These are phyloP conservation scores for Xiphophorus birchmanni DNA, from an alignment of 2,797 vertebrate species.

Conservation along the genomic window DNA sequence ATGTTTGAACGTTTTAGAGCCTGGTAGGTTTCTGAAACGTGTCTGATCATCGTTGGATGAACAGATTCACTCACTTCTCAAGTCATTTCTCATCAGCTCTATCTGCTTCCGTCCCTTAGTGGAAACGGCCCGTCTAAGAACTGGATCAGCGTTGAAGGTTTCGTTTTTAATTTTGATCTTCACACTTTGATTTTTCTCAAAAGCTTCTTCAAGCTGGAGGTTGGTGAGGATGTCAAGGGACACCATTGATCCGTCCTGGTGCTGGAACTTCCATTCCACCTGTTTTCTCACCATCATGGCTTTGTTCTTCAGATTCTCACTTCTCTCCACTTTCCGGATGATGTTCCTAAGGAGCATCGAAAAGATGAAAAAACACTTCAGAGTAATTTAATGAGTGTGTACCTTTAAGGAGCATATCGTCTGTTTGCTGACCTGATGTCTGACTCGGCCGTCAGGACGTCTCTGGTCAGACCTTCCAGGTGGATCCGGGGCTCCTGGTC, in stretches of 20 bases:
- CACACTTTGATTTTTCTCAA: background rate
- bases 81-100: constrained; percentile 59
- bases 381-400: rapidly evolving
- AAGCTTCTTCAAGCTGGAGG: constrained; percentile 83
- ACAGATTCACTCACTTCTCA: constrained; percentile 50
- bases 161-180: constrained; percentile 68
- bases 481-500: constrained; percentile 68
- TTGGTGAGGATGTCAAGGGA: constrained; percentile 81
- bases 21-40: too few species aligned
- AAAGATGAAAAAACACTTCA: background rate
- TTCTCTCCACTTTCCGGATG: constrained; percentile 72
- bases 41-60: background rate
- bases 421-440: constrained; percentile 42
- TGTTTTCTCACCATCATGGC: constrained; percentile 67
- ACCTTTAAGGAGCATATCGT: rapidly evolving
- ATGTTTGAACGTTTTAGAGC: too few species aligned
- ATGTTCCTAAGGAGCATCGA: constrained; percentile 66
- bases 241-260: rapidly evolving
- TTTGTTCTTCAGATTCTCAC: constrained; percentile 63
- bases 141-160: constrained; percentile 58
- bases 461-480: constrained; percentile 83
- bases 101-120: rapidly evolving
- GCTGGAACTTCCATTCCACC: constrained; percentile 83
- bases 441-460: constrained; percentile 73
- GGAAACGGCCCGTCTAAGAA: background rate